Conservation (phyloP, 1,140 invertebrate species). For the Diorhabda sublineata region DNA sequence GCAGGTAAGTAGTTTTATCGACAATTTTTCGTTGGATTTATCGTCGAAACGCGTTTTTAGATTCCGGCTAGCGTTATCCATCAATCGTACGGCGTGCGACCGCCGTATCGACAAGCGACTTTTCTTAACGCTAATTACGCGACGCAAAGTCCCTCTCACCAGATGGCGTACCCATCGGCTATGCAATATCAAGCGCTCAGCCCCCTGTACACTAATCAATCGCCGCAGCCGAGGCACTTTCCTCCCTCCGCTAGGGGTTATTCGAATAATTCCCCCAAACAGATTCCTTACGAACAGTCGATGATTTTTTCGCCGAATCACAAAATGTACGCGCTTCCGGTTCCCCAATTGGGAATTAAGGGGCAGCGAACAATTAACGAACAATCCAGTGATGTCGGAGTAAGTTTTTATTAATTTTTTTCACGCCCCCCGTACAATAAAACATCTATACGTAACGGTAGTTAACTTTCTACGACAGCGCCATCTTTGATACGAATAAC, state of each 20-base stretch:
- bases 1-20: conserved; percentile 22
- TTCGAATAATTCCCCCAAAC: conserved; percentile 32
- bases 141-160: conserved; percentile 25
- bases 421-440: too few species aligned
- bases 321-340: conserved; percentile 26
- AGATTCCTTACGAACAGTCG: conserved; percentile 34
- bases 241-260: conserved; percentile 31
- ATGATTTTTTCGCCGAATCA: conserved; percentile 24
- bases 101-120: conserved; percentile 30
- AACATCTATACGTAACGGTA: too few species aligned
- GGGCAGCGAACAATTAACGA: background rate
- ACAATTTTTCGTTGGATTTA: background rate
- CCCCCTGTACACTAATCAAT: conserved; percentile 30
- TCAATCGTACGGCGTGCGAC: conserved; percentile 38
- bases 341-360: background rate
- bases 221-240: conserved; percentile 23
- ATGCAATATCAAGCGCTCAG: conserved; percentile 37
- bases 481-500: too few species aligned
- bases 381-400: background rate
- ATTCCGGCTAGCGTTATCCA: conserved; percentile 38
- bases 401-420: background rate
- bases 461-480: too few species aligned
- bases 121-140: conserved; percentile 29
- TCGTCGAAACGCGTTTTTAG: conserved; percentile 17
- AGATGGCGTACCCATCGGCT: conserved; percentile 30